Percentiles rank a stretch among this genome's conserved stretches.
phyloP scores from a whole-genome alignment of 2,113 vertebrate species.

The Paradisaea rubra region DNA sequence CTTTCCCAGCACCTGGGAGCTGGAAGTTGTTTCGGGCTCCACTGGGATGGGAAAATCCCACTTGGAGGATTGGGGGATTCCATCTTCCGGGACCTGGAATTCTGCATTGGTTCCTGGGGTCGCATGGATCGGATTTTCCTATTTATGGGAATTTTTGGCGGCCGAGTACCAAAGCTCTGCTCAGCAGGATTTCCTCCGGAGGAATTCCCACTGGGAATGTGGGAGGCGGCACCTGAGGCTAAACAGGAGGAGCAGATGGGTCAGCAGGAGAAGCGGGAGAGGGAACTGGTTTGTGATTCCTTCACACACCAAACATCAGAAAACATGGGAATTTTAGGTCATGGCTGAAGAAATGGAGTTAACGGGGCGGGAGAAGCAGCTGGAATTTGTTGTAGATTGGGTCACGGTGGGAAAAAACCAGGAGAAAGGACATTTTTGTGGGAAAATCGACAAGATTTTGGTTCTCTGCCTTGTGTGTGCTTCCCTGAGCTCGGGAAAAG shows the following conservation, averaged over 20 bases:
- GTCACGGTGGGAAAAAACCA: background rate
- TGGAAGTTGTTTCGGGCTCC: background rate
- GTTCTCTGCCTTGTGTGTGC: background rate
- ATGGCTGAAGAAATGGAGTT: background rate
- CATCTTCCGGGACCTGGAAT: background rate
- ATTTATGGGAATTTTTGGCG: background rate
- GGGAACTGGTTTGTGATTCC: background rate
- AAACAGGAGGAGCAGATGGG: background rate
- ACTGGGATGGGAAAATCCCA: background rate
- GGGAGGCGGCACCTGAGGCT: background rate
- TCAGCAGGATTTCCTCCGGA: background rate
- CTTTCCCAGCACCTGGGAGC: background rate
- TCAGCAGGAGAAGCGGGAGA: background rate
- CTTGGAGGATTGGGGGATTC: background rate
- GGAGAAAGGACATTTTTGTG: background rate
- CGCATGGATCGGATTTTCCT: background rate
- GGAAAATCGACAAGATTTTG: fast-evolving
- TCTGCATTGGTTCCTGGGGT: fast-evolving
- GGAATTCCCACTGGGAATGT: background rate
- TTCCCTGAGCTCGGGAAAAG: background rate
- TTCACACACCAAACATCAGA: background rate
- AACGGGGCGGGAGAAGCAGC: background rate
- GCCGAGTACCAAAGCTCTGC: background rate
- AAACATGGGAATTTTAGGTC: background rate
- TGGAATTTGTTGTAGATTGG: background rate